Percentiles rank a stretch among this genome's conserved stretches.
phyloP scores from a whole-genome alignment of 2,888 invertebrate genomes.

The Eudemis profundana region DNA sequence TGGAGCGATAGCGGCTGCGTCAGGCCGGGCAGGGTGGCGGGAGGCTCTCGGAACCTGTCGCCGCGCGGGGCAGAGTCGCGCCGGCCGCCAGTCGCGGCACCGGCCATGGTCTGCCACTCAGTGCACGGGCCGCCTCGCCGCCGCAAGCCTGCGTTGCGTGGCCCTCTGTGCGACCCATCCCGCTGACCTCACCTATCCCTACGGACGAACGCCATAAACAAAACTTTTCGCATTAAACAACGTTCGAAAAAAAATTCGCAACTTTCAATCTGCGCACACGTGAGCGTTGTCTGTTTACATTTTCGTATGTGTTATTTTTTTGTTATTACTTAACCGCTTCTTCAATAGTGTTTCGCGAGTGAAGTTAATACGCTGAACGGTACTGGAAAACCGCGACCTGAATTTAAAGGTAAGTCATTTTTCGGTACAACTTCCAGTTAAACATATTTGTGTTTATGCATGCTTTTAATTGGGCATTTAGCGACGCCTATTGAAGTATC shows the following conservation, averaged over 20 bases:
- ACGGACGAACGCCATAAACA: constrained; percentile 55
- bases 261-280: constrained; percentile 15
- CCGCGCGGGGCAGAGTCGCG: constrained; percentile 75
- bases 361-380: constrained; percentile 72
- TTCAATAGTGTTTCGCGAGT: constrained; percentile 72
- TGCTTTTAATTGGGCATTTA: constrained; percentile 33
- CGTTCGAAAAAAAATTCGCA: constrained; percentile 22
- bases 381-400: constrained; percentile 67
- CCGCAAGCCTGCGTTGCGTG: constrained; percentile 68
- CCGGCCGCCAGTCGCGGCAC: constrained; percentile 60
- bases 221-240: constrained; percentile 47
- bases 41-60: constrained; percentile 78
- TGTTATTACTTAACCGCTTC: constrained; percentile 57
- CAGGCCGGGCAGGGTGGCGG: constrained; percentile 53
- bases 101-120: constrained; percentile 67
- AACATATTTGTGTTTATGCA: constrained; percentile 41
- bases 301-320: constrained; percentile 61
- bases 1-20: constrained; percentile 43
- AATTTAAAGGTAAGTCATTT: constrained; percentile 71
- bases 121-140: constrained; percentile 80
- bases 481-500: constrained; percentile 25
- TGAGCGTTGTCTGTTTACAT: constrained; percentile 54
- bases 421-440: constrained; percentile 44
- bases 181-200: constrained; percentile 51
- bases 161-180: constrained; percentile 55